These are phyloP conservation scores for Subacronicta megacephala DNA, from an alignment of 2,888 invertebrate genomes.

Conservation along the genomic window DNA sequence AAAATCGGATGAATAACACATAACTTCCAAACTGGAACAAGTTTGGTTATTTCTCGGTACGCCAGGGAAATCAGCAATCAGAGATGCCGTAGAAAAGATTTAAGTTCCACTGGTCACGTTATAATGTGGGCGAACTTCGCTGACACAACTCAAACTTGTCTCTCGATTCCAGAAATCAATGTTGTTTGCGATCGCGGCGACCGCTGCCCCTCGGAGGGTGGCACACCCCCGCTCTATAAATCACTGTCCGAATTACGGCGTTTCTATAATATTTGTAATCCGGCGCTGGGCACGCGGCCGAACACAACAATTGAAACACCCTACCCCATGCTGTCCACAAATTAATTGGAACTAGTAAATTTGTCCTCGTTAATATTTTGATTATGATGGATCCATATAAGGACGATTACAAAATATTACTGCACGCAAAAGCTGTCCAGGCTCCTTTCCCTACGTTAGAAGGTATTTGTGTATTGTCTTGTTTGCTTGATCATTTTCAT, in stretches of 20 bases:
- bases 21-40: conserved; percentile 32
- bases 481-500: conserved; percentile 31
- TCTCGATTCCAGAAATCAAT: conserved; percentile 86
- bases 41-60: conserved; percentile 25
- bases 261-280: conserved; percentile 86
- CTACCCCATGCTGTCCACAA: conserved; percentile 64
- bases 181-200: conserved; percentile 80
- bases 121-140: conserved; percentile 51
- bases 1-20: conserved; percentile 45
- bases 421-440: too few species aligned
- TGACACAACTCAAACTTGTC: conserved; percentile 74
- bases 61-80: conserved; percentile 47
- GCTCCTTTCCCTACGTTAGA: neutral
- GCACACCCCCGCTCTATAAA: conserved; percentile 87
- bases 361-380: conserved; percentile 69
- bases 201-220: conserved; percentile 81
- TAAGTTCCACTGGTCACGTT: conserved; percentile 19
- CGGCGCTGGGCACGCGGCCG: conserved; percentile 74
- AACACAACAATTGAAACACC: conserved; percentile 75
- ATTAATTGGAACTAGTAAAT: conserved; percentile 78
- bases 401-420: neutral
- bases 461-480: conserved; percentile 4
- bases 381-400: conserved; percentile 26
- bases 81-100: conserved; percentile 44
- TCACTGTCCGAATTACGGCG: conserved; percentile 88